Conservation (phyloP, 2,113 vertebrate species). For the Eudyptes chrysolophus region DNA sequence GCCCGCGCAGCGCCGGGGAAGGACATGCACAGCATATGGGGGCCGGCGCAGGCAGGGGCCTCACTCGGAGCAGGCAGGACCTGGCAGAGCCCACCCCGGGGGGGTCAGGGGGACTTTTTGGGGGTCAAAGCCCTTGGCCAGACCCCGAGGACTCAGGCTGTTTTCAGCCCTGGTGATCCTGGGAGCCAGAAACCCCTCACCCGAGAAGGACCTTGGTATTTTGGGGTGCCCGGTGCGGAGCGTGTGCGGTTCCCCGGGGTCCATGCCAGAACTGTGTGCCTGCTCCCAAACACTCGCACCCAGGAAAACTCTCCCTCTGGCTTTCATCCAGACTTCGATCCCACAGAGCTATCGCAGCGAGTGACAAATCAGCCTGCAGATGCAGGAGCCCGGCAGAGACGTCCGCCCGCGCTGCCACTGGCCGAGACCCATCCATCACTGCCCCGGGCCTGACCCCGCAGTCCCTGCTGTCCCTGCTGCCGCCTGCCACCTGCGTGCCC, state of each 20-base stretch:
- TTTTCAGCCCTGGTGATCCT: not conserved
- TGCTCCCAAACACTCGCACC: rapidly evolving
- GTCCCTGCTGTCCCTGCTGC: rapidly evolving
- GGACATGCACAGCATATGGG: not conserved
- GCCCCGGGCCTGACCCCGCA: rapidly evolving
- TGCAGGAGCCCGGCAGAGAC: not conserved
- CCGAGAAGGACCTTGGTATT: rapidly evolving
- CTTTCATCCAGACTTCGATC: not conserved
- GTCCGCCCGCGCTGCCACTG: not conserved
- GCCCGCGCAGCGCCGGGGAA: not conserved
- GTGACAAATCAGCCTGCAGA: not conserved
- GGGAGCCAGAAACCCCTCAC: not conserved
- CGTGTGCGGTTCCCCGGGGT: rapidly evolving
- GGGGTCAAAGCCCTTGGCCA: not conserved
- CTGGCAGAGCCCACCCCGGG: rapidly evolving
- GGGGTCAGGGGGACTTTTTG: rapidly evolving
- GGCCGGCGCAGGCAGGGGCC: rapidly evolving
- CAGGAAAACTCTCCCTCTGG: not conserved
- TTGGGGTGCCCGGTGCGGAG: rapidly evolving
- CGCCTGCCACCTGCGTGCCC: not conserved
- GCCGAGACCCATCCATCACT: not conserved
- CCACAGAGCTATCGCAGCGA: not conserved
- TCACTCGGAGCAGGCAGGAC: not conserved
- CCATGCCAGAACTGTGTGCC: not conserved
- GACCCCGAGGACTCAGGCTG: rapidly evolving